phyloP scores from a whole-genome alignment of 1,140 invertebrate genomes.

The Papilio polyxenes region DNA sequence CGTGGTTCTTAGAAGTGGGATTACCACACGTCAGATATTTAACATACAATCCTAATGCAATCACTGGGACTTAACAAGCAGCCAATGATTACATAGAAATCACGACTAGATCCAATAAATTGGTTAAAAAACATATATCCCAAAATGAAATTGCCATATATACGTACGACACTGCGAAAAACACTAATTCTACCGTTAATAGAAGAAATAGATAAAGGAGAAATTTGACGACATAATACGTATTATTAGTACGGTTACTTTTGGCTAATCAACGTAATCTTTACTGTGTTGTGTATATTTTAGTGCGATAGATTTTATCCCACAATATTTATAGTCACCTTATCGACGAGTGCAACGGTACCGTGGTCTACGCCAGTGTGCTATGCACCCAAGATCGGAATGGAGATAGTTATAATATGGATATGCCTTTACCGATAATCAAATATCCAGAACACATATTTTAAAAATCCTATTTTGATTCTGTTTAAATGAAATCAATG shows the following conservation, averaged over 20 bases:
- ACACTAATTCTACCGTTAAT: not conserved
- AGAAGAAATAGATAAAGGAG: not conserved
- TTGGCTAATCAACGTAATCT: not conserved
- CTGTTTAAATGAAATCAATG: too few relatives aligned
- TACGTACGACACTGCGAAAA: not conserved
- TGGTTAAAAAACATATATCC: too few relatives aligned
- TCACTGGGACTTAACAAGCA: too few relatives aligned
- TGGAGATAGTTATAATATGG: slow-evolving; percentile 12
- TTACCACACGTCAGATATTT: not conserved
- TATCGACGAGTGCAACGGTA: slow-evolving; percentile 19
- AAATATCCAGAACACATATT: too few relatives aligned
- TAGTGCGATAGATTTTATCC: not conserved
- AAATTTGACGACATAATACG: not conserved
- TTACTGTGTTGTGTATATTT: not conserved
- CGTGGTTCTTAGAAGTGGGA: not conserved
- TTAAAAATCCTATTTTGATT: too few relatives aligned
- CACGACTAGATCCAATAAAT: too few relatives aligned
- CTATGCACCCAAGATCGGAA: slow-evolving; percentile 19
- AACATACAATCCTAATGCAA: not conserved
- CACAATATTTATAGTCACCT: not conserved
- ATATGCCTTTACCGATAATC: not conserved
- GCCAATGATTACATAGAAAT: too few relatives aligned
- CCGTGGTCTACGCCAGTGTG: not conserved
- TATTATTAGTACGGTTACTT: not conserved
- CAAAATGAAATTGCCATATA: not conserved